Evolutionary conservation across 2,797 vertebrate species (phyloP).

Genomic region (Crenuchus spilurus): DNA sequence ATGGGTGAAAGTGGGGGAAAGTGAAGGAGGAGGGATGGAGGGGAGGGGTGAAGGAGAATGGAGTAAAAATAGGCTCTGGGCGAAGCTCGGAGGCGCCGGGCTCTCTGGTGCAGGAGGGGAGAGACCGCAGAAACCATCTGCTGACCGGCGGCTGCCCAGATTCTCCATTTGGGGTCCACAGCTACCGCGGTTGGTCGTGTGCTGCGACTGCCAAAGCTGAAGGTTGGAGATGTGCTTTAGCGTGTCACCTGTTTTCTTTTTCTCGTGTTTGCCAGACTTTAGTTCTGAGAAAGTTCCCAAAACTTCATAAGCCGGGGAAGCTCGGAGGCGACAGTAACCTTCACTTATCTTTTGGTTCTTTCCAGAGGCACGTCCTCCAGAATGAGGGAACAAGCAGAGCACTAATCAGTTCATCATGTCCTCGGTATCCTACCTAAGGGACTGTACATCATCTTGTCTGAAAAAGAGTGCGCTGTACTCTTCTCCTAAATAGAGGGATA

Average conservation of each 20-base stretch:
- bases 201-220: conserved; percentile 10
- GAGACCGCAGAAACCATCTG: conserved; percentile 72
- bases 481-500: background rate
- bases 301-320: too few relatives aligned
- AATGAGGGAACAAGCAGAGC: background rate
- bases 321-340: background rate
- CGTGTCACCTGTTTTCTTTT: conserved; percentile 13
- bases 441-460: background rate
- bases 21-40: conserved; percentile 36
- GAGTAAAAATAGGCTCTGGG: conserved; percentile 82
- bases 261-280: background rate
- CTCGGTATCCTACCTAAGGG: background rate
- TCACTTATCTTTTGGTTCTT: background rate
- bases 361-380: background rate
- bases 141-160: conserved; percentile 63
- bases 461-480: background rate
- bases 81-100: conserved; percentile 82
- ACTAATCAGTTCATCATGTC: background rate
- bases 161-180: conserved; percentile 62
- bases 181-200: conserved; percentile 28
- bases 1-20: conserved; percentile 40
- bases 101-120: conserved; percentile 76
- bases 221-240: conserved; percentile 1
- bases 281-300: background rate
- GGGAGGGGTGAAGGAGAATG: conserved; percentile 62